Base-by-base conservation (phyloP, 2,797 vertebrate genomes). In the Otus scops region DNA sequence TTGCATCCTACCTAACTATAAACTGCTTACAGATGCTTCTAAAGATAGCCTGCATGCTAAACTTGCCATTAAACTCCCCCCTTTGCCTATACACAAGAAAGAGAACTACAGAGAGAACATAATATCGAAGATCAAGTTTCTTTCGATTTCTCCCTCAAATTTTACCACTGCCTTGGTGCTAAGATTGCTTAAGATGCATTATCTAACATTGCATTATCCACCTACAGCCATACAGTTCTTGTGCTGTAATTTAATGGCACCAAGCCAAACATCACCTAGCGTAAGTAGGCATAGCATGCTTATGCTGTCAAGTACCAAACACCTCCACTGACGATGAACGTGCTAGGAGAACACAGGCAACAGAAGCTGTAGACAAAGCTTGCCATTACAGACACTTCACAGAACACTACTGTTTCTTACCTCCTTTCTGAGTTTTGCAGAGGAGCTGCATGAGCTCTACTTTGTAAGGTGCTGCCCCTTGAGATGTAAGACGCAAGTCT, bases 331-430 rank as follows among this genome's bases (percentile, higher is more conserved):
- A 48, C 2, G 14, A 88, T 8, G 43, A 73, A 53, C 0, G 1
- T 8, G 47, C 45, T 45, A 3, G 1, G 14, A 88, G 65, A 81
- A 80, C 1, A 67, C 0, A 11, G 7, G 24, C 3, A 10, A 45
- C 20, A 51, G 38, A 74, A 74, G 65, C 73, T 22, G 13, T 28
- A 41, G n/a, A 63, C 71, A 39, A 78, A 56, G 39, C 47, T 7
- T 54, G 20, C 27, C 13, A 15, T 20, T 50, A n/a, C 30, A 81
- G 48, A 57, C 17, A 9, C 17, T n/a, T 79, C n/a, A 68, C 15
- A 11, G 3, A 68, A 28, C 26, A 38, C 15, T 56, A 16, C 79
- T 36, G 48, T 5, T 51, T 68, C 57, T 50, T 18, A 56, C 38
- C 48, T 65, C 50, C 51, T 26, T 61, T n/a, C 50, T 34, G 41